phyloP scores from a whole-genome alignment of 37 sponge, comb jelly and placozoan genomes.

The Halisarca cf. caerulea region DNA sequence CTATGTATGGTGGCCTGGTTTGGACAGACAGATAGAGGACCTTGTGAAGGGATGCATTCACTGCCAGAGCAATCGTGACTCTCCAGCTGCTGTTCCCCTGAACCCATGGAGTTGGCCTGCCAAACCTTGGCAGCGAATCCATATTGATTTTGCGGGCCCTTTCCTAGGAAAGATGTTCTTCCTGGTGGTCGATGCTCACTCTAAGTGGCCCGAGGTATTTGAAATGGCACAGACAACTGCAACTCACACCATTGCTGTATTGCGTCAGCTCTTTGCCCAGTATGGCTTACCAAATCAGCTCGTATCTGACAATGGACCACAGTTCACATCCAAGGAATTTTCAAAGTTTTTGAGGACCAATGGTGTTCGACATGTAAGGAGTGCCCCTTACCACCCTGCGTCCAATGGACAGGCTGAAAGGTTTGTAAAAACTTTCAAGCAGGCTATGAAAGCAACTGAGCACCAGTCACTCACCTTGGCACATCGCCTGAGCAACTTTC shows the following conservation, averaged over 20 bases:
- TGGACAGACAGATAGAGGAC: slow-evolving; percentile 35
- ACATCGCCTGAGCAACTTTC: not conserved
- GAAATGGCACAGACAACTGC: slow-evolving; percentile 16
- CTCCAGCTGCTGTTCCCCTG: slow-evolving; percentile 40
- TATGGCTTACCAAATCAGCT: slow-evolving; percentile 32
- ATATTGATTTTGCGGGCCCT: slow-evolving; percentile 44
- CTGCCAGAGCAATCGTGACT: not conserved
- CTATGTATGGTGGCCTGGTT: slow-evolving; percentile 51
- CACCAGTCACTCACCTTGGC: not conserved
- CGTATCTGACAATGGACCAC: slow-evolving; percentile 48
- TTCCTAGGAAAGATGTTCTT: slow-evolving; percentile 33
- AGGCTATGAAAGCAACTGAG: no score
- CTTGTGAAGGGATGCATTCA: not conserved
- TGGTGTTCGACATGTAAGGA: slow-evolving; percentile 21
- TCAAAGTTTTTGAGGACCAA: slow-evolving; percentile 1
- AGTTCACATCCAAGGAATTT: slow-evolving; percentile 36
- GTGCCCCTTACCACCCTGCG: slow-evolving; percentile 45
- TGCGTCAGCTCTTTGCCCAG: slow-evolving; percentile 26
- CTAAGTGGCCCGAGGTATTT: slow-evolving; percentile 51
- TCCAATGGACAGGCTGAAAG: no score
- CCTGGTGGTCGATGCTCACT: slow-evolving; percentile 38
- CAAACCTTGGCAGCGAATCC: slow-evolving; percentile 46
- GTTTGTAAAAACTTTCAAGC: no score
- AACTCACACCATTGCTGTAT: not conserved
- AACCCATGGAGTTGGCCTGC: slow-evolving; percentile 49